Evolutionary conservation across 2,797 vertebrate species (phyloP).

Genomic region (Paguma larvata): DNA sequence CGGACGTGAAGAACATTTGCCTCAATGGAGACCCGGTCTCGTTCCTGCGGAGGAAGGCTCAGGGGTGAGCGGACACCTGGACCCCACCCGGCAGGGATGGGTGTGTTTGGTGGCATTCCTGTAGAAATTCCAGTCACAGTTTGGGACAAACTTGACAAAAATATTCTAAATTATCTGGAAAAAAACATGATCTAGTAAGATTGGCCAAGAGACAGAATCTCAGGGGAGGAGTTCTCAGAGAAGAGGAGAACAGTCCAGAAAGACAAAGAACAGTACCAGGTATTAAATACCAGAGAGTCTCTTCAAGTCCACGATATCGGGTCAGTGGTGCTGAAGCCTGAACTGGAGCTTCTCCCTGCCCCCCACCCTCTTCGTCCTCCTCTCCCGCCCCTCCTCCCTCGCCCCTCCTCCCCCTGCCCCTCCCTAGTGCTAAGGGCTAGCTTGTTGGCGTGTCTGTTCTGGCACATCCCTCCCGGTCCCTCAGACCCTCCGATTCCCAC

Average conservation of each 20-base stretch:
- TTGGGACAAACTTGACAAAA: background rate
- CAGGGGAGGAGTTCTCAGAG: too few relatives aligned
- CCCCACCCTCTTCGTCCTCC: too few relatives aligned
- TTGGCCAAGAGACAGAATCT: background rate
- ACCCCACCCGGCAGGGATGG: background rate
- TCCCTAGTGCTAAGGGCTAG: accelerated
- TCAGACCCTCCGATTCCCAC: accelerated
- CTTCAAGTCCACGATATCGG: accelerated
- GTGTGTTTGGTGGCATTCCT: background rate
- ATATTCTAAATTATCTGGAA: background rate
- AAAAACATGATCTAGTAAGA: background rate
- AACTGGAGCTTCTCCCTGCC: accelerated
- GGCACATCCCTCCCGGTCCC: too few relatives aligned
- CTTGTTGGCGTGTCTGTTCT: background rate
- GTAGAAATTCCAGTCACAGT: background rate
- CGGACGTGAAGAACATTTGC: accelerated
- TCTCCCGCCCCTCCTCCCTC: background rate
- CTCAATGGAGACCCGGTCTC: accelerated
- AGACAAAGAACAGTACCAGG: accelerated
- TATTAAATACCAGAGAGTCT: accelerated
- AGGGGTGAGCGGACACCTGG: accelerated
- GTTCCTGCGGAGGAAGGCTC: background rate
- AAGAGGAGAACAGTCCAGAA: accelerated
- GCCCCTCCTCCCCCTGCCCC: background rate
- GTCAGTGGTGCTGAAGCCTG: background rate